Evolutionary conservation across 2,113 vertebrate genomes (phyloP), one percentile per base, ranked within the genome.

Genomic region (Motacilla tschutschensis): DNA sequence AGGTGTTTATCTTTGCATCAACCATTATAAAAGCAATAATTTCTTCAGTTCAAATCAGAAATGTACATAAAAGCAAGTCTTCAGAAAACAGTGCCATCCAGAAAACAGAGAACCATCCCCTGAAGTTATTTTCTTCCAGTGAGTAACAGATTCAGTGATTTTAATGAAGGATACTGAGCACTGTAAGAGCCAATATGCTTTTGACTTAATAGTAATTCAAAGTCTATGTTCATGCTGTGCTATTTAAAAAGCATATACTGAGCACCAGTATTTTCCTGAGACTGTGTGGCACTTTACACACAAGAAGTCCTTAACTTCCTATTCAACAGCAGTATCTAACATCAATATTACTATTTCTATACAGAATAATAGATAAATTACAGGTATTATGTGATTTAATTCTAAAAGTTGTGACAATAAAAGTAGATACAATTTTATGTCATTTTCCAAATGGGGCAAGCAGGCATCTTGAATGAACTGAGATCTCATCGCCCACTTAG

Each of bases 401-500:
- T 77, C 38, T 50, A 38, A 55, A 83, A 77, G 24, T 9, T 46
- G 7, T 38, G 35, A 67, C 31, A 80, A 14, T 57, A 72, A 24
- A 67, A 63, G 18, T 2, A 80, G 19, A 38, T n/a, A 76, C 19
- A 47, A 31, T 44, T 86, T 47, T 35, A n/a, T 70, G 58, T 15
- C 19, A 63, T 60, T 63, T 64, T 87, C 38, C 26, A 76, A 69
- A 77, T 17, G 11, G 36, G 25, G 21, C 29, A 86, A 82, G 25
- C 64, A 70, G 77, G 47, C 53, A 53, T 53, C 51, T 53, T 53
- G 29, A 89, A 94, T 35, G 50, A 95, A 95, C 71, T 40, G 41
- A 91, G 87, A 92, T 83, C 62, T 80, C 88, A 86, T 93, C 83
- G 87, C 83, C 79, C 82, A 93, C 76, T 93, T 94, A 77, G 80